Percentiles rank a stretch among this genome's conserved stretches.
phyloP scores from a whole-genome alignment of 2,888 invertebrate genomes.

The Phyllotreta striolata region DNA sequence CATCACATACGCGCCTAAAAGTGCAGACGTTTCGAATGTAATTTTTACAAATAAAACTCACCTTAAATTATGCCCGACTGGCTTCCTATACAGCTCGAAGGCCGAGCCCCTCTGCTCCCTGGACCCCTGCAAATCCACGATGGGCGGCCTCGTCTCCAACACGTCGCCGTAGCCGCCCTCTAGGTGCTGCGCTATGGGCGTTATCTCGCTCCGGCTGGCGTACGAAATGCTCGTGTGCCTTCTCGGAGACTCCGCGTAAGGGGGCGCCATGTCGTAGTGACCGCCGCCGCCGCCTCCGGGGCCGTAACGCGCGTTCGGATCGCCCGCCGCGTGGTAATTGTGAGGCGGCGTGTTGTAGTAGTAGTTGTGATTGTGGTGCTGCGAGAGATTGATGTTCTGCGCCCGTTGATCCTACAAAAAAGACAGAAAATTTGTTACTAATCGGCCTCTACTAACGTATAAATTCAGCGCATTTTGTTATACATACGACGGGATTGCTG shows the following conservation, averaged over 20 bases:
- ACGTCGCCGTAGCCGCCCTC: slow-evolving; percentile 51
- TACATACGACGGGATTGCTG: slow-evolving; percentile 60
- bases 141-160: slow-evolving; percentile 53
- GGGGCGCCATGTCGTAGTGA: slow-evolving; percentile 59
- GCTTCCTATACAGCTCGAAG: slow-evolving; percentile 93
- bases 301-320: slow-evolving; percentile 53
- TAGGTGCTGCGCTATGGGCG: slow-evolving; percentile 52
- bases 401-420: slow-evolving; percentile 54
- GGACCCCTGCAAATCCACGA: slow-evolving; percentile 80
- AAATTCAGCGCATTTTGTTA: neutral
- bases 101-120: slow-evolving; percentile 92
- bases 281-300: slow-evolving; percentile 56
- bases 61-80: slow-evolving; percentile 85
- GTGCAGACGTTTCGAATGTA: slow-evolving; percentile 6
- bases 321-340: slow-evolving; percentile 50
- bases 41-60: slow-evolving; percentile 57
- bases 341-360: slow-evolving; percentile 58
- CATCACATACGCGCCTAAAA: slow-evolving; percentile 25
- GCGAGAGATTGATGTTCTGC: slow-evolving; percentile 51
- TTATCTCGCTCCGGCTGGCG: slow-evolving; percentile 59
- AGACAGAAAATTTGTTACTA: slow-evolving; percentile 2
- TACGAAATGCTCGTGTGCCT: slow-evolving; percentile 60
- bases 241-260: slow-evolving; percentile 55
- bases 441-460: neutral
- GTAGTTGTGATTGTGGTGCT: slow-evolving; percentile 53